Evolutionary conservation across 37 sponge, comb jelly and placozoan species (phyloP), one percentile per base, ranked within the genome.

Genomic region (Bolinopsis microptera): DNA sequence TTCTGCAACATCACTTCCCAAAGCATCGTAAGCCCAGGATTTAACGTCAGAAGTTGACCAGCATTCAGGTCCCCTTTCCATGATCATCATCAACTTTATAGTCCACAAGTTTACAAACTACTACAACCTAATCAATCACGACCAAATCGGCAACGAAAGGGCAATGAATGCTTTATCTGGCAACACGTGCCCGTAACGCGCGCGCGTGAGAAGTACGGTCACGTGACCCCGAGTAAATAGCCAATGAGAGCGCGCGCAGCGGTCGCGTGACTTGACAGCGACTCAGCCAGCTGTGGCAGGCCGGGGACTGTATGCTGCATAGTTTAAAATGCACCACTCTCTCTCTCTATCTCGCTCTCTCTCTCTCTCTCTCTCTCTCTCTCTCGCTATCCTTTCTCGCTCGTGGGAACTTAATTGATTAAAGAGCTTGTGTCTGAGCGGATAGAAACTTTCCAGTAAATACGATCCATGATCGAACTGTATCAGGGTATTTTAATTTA

Each of bases 151-250:
- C 23, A 34, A 80, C 38, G 82, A 34, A 34, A 13, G 82, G 82
- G 37, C 38, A 35, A 80, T 80, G 82, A 80, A 80, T 80, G 82
- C 82, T 80, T 30, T 80, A 35, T 80, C 82, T 80, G 74, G 26
- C 23, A 80, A 80, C 82, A 80, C 82, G 82, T 80, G 82, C 82
- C 82, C 2, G 22, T 33, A 33, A 80, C 38, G 38, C 38, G 82
- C 35, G 82, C 82, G 82, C 82, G 82, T 80, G 82, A 80, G 82
- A 72, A 28, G 82, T 22, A 70, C 35, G 2, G 82, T 33, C 82
- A 80, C 82, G 82, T 33, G 82, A 35, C 38, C 22, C 1, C 35
- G 82, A 24, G 30, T 30, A 24, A 80, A 3, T 22, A 80, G 82
- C 82, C 82, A 80, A 80, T 80, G 32, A 80, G 82, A 80, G 82